These are phyloP conservation scores for Leptopilina drosophilae DNA, from an alignment of 2,888 invertebrate species.

Conservation along the genomic window DNA sequence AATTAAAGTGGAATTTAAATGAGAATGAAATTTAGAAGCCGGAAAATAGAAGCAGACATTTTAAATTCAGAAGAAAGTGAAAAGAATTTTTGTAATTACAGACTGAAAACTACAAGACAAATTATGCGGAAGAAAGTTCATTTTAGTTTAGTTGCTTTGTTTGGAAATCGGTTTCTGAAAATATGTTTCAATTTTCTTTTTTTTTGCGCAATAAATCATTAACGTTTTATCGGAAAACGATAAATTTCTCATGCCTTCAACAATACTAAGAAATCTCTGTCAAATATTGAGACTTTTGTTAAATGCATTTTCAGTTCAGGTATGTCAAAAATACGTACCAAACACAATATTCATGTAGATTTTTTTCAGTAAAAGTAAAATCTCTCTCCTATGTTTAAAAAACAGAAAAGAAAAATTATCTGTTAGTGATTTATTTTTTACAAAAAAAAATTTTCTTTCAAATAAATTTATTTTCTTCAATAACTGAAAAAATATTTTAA, in stretches of 20 bases:
- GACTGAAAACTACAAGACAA: neutral
- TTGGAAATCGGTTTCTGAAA: neutral
- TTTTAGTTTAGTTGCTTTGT: neutral
- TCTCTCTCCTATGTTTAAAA: too few relatives aligned
- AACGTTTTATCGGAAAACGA: slow-evolving; percentile 45
- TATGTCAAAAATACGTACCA: neutral
- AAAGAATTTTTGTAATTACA: neutral
- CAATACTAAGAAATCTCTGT: slow-evolving; percentile 37
- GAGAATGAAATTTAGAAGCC: too few relatives aligned
- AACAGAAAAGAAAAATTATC: too few relatives aligned
- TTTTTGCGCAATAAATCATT: neutral
- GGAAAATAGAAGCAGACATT: too few relatives aligned
- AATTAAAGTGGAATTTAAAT: too few relatives aligned
- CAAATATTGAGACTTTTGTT: neutral
- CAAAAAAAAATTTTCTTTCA: too few relatives aligned
- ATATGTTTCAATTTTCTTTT: slow-evolving; percentile 29
- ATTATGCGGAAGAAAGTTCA: slow-evolving; percentile 3
- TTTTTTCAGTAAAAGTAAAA: too few relatives aligned
- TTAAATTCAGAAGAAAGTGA: too few relatives aligned
- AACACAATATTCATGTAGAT: neutral
- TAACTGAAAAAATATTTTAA: too few relatives aligned
- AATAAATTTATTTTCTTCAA: too few relatives aligned
- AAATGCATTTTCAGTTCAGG: neutral
- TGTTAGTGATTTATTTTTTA: too few relatives aligned
- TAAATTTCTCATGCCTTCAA: slow-evolving; percentile 40